Conservation (phyloP, 1,140 invertebrate species). For the Pseudoatta argentina region DNA sequence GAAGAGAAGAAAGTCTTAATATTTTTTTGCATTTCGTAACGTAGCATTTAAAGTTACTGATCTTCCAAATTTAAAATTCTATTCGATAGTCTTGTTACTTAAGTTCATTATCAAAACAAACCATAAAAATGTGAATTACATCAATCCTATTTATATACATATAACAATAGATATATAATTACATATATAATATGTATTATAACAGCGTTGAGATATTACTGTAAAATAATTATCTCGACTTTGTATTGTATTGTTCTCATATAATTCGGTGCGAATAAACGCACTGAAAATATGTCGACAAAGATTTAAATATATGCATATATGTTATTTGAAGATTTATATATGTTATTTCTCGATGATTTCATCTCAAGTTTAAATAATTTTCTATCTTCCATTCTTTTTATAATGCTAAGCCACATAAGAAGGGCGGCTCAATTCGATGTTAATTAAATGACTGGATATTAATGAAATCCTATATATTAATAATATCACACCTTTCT, state of each 20-base stretch:
- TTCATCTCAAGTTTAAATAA: not conserved
- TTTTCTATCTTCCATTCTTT: not conserved
- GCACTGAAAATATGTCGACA: slow-evolving; percentile 21
- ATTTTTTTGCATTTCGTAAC: slow-evolving; percentile 9
- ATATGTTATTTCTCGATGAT: slow-evolving; percentile 8
- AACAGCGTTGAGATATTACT: not conserved
- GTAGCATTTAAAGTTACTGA: slow-evolving; percentile 24
- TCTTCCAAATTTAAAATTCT: slow-evolving; percentile 15
- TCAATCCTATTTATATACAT: not conserved
- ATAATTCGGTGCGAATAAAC: slow-evolving; percentile 5
- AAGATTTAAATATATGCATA: slow-evolving; percentile 32
- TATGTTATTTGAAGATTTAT: slow-evolving; percentile 18
- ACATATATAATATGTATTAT: slow-evolving; percentile 35
- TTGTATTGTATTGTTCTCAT: slow-evolving; percentile 17
- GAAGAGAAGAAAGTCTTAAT: not conserved
- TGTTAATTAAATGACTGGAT: slow-evolving; percentile 2
- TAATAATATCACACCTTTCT: slow-evolving; percentile 24
- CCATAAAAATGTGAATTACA: slow-evolving; percentile 22
- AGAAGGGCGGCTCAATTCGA: slow-evolving; percentile 11
- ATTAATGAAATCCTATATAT: slow-evolving; percentile 21
- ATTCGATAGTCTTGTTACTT: not conserved
- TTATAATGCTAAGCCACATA: slow-evolving; percentile 2
- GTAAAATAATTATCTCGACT: slow-evolving; percentile 22
- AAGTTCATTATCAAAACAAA: not conserved
- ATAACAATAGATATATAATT: slow-evolving; percentile 35